Conservation (phyloP, 2,888 invertebrate species). For the Nasonia oneida region DNA sequence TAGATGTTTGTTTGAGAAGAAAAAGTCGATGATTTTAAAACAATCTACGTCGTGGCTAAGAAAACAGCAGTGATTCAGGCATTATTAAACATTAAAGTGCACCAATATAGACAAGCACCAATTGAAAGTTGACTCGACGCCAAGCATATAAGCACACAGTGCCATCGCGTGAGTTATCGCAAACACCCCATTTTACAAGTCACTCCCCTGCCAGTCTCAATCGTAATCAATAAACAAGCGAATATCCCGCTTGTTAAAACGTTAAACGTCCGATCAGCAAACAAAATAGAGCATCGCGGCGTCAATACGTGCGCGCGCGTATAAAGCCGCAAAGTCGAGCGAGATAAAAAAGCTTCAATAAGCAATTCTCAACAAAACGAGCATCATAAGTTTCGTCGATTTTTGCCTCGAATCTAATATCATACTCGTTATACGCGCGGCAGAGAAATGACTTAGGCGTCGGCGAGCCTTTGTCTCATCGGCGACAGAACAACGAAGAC, state of each 20-base stretch:
- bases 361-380: background rate
- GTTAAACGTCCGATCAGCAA: background rate
- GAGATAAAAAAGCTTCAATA: background rate
- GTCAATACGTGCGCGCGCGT: background rate
- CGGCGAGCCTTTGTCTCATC: constrained; percentile 22
- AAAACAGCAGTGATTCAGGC: background rate
- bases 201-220: background rate
- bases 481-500: constrained; percentile 17
- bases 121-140: background rate
- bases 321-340: background rate
- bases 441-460: constrained; percentile 21
- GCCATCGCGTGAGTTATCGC: background rate
- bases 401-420: constrained; percentile 19
- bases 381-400: background rate
- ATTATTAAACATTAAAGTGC: background rate
- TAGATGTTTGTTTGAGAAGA: no score
- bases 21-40: no score
- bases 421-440: background rate
- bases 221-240: constrained; percentile 3
- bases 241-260: background rate
- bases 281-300: background rate
- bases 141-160: background rate
- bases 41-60: no score
- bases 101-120: background rate
- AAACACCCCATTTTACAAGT: constrained; percentile 1